A percentile compares a stretch with the other conserved stretches of the same genome.
These are phyloP conservation scores for Bucco capensis DNA, from an alignment of 2,113 vertebrate genomes.

Conservation along the genomic window DNA sequence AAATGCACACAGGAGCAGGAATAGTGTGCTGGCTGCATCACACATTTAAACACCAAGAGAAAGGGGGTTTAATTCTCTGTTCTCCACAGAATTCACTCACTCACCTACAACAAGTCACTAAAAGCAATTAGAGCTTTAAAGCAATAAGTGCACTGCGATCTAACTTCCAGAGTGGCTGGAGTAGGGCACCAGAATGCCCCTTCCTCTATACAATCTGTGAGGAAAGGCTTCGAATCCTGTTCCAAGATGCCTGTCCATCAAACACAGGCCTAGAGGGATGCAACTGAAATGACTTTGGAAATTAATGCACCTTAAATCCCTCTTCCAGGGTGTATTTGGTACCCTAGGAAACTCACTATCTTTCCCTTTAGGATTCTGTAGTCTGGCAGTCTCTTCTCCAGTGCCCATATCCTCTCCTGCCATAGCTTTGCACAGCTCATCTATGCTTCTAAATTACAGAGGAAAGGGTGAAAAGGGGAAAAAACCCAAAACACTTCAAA, in stretches of 20 bases:
- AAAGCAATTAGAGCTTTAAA: background rate
- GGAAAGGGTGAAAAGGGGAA: background rate
- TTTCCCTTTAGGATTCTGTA: background rate
- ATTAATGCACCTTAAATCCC: background rate
- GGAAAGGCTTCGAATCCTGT: background rate
- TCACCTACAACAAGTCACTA: background rate
- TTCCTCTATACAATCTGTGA: background rate
- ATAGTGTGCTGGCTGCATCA: background rate
- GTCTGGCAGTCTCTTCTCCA: background rate
- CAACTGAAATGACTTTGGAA: background rate
- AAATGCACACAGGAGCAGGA: background rate
- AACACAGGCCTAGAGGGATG: background rate
- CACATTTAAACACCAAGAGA: background rate
- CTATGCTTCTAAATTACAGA: background rate
- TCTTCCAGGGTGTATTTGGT: background rate
- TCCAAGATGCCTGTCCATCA: background rate
- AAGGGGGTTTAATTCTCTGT: background rate
- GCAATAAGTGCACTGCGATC: rapidly evolving
- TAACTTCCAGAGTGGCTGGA: background rate
- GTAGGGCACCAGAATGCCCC: background rate
- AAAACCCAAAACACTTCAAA: background rate
- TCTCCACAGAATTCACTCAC: background rate
- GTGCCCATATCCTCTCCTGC: background rate
- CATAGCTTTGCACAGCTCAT: background rate
- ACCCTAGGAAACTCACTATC: background rate